Conservation (phyloP, 2,113 vertebrate species). For the Corythornis vintsioides region DNA sequence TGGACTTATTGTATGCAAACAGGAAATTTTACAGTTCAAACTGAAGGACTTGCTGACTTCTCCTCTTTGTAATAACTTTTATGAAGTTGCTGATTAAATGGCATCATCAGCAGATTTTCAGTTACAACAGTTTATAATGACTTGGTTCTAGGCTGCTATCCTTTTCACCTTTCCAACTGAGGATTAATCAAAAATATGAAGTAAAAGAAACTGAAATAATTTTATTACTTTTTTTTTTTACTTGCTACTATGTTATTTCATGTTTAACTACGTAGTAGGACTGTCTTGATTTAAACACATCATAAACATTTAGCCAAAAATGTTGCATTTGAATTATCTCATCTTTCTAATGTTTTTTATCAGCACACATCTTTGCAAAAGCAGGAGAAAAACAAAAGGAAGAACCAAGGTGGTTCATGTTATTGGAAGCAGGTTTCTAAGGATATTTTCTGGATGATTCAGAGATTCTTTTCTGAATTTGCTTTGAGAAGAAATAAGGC, state of each 20-base stretch:
- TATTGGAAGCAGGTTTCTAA: not conserved
- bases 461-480: not conserved
- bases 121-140: not conserved
- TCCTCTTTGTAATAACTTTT: slow-evolving; percentile 8
- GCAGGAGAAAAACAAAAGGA: not conserved
- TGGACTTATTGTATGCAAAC: not conserved
- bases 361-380: not conserved
- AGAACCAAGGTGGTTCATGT: not conserved
- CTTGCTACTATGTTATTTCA: not conserved
- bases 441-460: not conserved
- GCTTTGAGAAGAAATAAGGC: not conserved
- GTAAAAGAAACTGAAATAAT: not conserved
- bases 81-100: not conserved
- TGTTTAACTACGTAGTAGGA: not conserved
- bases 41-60: slow-evolving; percentile 48
- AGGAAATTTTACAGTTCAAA: slow-evolving; percentile 57
- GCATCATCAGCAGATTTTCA: slow-evolving; percentile 17
- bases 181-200: not conserved
- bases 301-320: not conserved
- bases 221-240: not conserved
- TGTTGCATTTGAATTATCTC: not conserved
- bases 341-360: not conserved
- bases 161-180: not conserved
- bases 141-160: not conserved
- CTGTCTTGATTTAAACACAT: not conserved